Evolutionary conservation across 2,113 vertebrate species (phyloP).

Genomic region (Rhombomys opimus): DNA sequence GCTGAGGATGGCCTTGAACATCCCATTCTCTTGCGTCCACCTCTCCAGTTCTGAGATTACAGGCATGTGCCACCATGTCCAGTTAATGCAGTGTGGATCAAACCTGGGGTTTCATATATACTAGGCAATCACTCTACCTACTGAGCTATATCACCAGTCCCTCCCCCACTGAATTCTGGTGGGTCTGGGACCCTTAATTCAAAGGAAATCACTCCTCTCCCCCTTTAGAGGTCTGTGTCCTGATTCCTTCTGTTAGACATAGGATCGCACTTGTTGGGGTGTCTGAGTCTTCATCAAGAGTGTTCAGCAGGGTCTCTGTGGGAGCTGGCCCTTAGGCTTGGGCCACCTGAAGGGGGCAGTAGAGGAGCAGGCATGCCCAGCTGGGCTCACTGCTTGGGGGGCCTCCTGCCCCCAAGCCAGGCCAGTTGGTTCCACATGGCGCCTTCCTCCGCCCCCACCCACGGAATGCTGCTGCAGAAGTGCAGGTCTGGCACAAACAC

Average conservation of each 20-base stretch:
- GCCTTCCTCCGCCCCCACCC: background rate
- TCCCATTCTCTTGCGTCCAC: background rate
- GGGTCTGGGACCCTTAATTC: background rate
- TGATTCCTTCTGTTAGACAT: background rate
- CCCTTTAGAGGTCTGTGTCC: background rate
- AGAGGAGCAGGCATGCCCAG: rapidly evolving
- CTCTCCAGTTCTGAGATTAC: background rate
- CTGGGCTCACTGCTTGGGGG: background rate
- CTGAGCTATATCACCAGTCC: background rate
- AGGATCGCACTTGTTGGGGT: background rate
- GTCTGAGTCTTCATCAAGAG: background rate
- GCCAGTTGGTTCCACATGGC: background rate
- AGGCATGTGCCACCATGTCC: background rate
- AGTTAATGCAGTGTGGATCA: background rate
- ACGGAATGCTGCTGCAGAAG: background rate
- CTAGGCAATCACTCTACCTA: background rate
- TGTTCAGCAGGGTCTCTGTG: too few species aligned
- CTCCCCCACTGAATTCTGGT: background rate
- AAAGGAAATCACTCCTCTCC: rapidly evolving
- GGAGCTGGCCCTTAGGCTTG: background rate
- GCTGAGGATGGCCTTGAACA: background rate
- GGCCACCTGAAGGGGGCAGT: constrained; percentile 56
- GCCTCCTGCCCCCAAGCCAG: constrained; percentile 2
- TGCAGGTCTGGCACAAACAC: background rate
- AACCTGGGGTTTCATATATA: background rate